Evolutionary conservation across 2,113 vertebrate species (phyloP).

Genomic region (Prunella himalayana): DNA sequence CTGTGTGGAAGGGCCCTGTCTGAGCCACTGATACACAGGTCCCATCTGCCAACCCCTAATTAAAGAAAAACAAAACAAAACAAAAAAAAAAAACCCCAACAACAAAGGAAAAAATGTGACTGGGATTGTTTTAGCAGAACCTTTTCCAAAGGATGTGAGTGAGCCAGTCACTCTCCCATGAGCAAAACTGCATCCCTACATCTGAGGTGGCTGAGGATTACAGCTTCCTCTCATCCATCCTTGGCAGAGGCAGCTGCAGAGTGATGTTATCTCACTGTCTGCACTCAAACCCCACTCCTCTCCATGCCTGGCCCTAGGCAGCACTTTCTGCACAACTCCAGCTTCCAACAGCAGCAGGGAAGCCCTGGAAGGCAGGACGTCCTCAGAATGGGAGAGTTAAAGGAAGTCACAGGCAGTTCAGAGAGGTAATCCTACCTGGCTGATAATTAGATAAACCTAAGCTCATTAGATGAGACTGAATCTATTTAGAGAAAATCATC

Average conservation of each 20-base stretch:
- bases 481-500: slow-evolving; percentile 46
- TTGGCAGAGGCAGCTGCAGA: neutral
- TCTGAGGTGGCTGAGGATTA: neutral
- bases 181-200: neutral
- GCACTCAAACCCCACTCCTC: neutral
- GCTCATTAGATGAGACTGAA: slow-evolving; percentile 46
- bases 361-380: neutral
- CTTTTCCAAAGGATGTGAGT: neutral
- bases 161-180: neutral
- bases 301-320: neutral
- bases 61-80: neutral
- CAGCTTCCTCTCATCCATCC: neutral
- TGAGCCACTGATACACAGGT: neutral
- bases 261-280: neutral
- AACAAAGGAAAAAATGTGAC: neutral
- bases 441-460: slow-evolving; percentile 57
- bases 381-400: neutral
- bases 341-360: neutral
- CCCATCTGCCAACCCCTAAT: fast-evolving
- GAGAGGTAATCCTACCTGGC: slow-evolving; percentile 43
- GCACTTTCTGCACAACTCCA: neutral
- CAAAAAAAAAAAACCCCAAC: fast-evolving
- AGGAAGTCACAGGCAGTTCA: neutral
- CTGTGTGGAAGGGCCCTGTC: neutral
- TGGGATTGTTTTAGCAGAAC: neutral